Base-by-base conservation (phyloP, 2,797 vertebrate species). In the Tapera naevia region DNA sequence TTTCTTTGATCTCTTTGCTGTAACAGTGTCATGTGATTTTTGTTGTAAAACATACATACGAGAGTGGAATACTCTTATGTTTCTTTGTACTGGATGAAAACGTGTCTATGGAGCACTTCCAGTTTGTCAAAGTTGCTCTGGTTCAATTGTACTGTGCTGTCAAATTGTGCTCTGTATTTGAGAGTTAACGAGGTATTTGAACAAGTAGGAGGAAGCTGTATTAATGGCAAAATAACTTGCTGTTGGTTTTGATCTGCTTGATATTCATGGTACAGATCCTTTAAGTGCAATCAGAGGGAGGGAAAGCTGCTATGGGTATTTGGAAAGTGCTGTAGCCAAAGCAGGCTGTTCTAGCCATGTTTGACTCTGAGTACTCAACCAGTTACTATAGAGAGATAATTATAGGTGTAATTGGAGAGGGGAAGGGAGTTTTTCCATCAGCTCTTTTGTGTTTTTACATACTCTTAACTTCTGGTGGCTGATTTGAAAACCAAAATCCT, bases 351-450 rank as follows among this genome's bases (percentile, higher is more conserved):
- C 41, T 83, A 46, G 41, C n/a, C 37, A 0, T 54, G 33, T 65
- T 93, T 50, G 30, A 30, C 32, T n/a, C 32, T 23, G 48, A 82
- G 64, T 88, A 56, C 33, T 84, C 39, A 35, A 60, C 54, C 66
- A 39, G 48, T 57, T 91, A 58, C 32, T n/a, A 10, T 9, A 66
- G 76, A 43, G 45, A 46, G n/a, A 80, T 91, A 91, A 66, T 86
- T 91, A 41, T 73, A 88, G 51, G 39, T 86, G 72, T 83, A 93
- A 84, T 21, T 57, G 70, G 58, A 93, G 91, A 76, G 87, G 37
- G 32, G 17, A 45, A 54, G 54, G 57, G 39, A 80, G 39, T 19
- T 94, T 76, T 87, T 88, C 72, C 41, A 19, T 80, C 74, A 80
- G 50, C 69, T 83, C n/a, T 82, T 87, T 71, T 86, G 57, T 85